Conservation (phyloP, 1,140 invertebrate species). For the Hycleus phaleratus region DNA sequence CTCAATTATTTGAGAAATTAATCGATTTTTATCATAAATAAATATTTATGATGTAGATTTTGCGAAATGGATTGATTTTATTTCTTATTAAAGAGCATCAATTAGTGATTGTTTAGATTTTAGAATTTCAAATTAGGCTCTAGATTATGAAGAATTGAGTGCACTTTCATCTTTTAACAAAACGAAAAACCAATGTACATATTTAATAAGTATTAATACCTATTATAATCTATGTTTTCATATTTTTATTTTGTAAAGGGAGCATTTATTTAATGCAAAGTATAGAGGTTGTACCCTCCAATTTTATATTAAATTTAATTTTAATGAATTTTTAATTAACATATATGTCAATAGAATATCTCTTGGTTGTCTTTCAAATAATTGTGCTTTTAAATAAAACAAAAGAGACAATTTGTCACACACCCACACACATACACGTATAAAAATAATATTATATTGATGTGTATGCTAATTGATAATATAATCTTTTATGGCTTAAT, state of each 20-base stretch:
- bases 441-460: slow-evolving; percentile 35
- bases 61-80: background rate
- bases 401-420: background rate
- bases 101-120: background rate
- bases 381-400: background rate
- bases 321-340: slow-evolving; percentile 32
- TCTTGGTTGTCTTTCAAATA: slow-evolving; percentile 2
- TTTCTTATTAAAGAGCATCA: too few species aligned
- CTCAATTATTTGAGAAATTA: slow-evolving; percentile 2
- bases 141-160: too few species aligned
- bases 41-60: background rate
- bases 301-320: too few species aligned
- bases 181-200: too few species aligned
- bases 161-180: too few species aligned
- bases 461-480: slow-evolving; percentile 40
- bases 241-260: slow-evolving; percentile 32
- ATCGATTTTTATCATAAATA: background rate
- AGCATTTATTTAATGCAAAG: slow-evolving; percentile 83
- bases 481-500: slow-evolving; percentile 23
- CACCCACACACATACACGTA: background rate
- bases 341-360: slow-evolving; percentile 40
- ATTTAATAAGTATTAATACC: slow-evolving; percentile 1
- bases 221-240: slow-evolving; percentile 24
- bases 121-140: slow-evolving; percentile 1
- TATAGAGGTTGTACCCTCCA: slow-evolving; percentile 68